A percentile compares a stretch with the other conserved stretches of the same genome.
phyloP scores from a whole-genome alignment of 1,140 invertebrate genomes.

The Littorina saxatilis region DNA sequence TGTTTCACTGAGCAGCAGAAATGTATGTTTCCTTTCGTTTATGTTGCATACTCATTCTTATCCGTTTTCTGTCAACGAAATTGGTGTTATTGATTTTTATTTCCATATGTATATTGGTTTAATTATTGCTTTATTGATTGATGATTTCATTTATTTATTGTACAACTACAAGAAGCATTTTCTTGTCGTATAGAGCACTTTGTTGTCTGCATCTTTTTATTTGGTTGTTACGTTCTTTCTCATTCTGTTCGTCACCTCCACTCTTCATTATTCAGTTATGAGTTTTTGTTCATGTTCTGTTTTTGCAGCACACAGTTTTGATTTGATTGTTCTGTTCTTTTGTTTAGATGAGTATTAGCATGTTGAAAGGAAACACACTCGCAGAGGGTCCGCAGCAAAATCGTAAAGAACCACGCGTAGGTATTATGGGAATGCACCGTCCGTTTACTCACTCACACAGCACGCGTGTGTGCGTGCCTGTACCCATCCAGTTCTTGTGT shows the following conservation, averaged over 20 bases:
- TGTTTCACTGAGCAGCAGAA: too few relatives aligned
- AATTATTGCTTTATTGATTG: background rate
- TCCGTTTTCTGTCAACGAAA: too few relatives aligned
- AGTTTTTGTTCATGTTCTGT: slow-evolving; percentile 1
- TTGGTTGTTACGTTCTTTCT: too few relatives aligned
- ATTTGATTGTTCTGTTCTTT: slow-evolving; percentile 22
- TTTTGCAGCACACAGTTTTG: background rate
- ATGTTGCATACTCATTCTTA: too few relatives aligned
- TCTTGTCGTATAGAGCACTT: too few relatives aligned
- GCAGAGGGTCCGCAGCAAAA: slow-evolving; percentile 28
- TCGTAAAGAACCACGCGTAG: slow-evolving; percentile 24
- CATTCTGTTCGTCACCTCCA: too few relatives aligned
- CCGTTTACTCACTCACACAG: background rate
- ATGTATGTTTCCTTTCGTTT: too few relatives aligned
- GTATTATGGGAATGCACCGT: slow-evolving; percentile 25
- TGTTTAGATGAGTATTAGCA: slow-evolving; percentile 40
- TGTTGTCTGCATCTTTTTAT: too few relatives aligned
- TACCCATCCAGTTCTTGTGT: background rate
- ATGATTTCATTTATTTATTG: too few relatives aligned
- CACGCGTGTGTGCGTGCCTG: slow-evolving; percentile 17
- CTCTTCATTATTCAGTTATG: too few relatives aligned
- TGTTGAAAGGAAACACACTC: slow-evolving; percentile 37
- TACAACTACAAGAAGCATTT: too few relatives aligned
- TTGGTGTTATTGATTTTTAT: too few relatives aligned
- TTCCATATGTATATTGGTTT: background rate